Evolutionary conservation across 2,113 vertebrate species (phyloP).

Genomic region (Hippoglossus stenolepis): DNA sequence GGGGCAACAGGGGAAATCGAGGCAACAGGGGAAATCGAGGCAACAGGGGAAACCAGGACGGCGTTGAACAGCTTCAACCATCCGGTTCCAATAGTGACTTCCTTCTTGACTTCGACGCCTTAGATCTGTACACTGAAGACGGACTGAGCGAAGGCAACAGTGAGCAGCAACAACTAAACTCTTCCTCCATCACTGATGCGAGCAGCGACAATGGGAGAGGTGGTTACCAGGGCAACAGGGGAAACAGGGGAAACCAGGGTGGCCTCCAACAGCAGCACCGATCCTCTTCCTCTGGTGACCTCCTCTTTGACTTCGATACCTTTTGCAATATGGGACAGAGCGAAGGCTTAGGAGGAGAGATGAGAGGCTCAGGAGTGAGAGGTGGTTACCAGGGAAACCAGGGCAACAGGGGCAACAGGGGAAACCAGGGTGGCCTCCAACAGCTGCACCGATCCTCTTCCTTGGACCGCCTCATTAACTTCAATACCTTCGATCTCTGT

Average conservation of each 20-base stretch:
- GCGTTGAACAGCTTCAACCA: accelerated
- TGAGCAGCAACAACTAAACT: not conserved
- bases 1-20: not conserved
- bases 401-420: not conserved
- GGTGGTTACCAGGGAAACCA: not conserved
- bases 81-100: not conserved
- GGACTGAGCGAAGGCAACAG: not conserved
- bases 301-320: no score
- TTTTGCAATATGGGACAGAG: no score
- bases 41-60: not conserved
- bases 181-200: not conserved
- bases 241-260: not conserved
- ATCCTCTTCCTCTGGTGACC: not conserved
- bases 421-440: not conserved
- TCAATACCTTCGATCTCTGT: not conserved
- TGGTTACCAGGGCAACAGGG: not conserved
- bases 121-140: accelerated
- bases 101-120: accelerated
- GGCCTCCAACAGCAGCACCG: not conserved
- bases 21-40: constrained; percentile 2
- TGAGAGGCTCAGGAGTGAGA: no score
- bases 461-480: not conserved
- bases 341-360: no score
- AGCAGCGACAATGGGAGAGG: constrained; percentile 16
- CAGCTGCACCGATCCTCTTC: no score